Percentiles rank a stretch among this genome's conserved stretches.
Evolutionary conservation across 2,888 invertebrate genomes (phyloP).

Genomic region (Drosophila monieri): DNA sequence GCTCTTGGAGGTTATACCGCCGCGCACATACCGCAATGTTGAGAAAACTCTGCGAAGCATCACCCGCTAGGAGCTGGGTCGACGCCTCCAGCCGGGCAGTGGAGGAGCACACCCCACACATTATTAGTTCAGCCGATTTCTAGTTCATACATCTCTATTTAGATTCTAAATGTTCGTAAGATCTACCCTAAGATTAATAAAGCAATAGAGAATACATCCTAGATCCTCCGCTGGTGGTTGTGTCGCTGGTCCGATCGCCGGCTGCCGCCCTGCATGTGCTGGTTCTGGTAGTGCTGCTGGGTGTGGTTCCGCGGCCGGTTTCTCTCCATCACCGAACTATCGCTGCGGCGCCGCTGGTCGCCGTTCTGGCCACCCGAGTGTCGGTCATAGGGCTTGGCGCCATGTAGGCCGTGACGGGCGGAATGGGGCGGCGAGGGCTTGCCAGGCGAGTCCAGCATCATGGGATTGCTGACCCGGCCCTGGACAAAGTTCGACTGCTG

Average conservation of each 20-base stretch:
- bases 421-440: slow-evolving; percentile 8
- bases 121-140: background rate
- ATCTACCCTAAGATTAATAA: slow-evolving; percentile 11
- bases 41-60: slow-evolving; percentile 89
- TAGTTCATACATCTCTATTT: background rate
- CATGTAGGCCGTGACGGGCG: slow-evolving; percentile 56
- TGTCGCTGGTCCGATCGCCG: slow-evolving; percentile 73
- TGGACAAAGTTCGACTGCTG: slow-evolving; percentile 1
- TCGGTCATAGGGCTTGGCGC: slow-evolving; percentile 57
- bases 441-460: slow-evolving; percentile 29
- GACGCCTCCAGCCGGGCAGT: no score
- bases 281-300: slow-evolving; percentile 41
- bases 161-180: background rate
- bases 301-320: slow-evolving; percentile 49
- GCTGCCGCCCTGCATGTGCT: slow-evolving; percentile 63
- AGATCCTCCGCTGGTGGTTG: slow-evolving; percentile 51
- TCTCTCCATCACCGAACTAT: slow-evolving; percentile 57
- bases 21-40: slow-evolving; percentile 91
- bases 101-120: background rate
- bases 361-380: slow-evolving; percentile 12
- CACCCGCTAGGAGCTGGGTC: slow-evolving; percentile 37
- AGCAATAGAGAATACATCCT: slow-evolving; percentile 4
- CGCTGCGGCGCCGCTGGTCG: slow-evolving; percentile 67
- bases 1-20: slow-evolving; percentile 91
- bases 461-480: slow-evolving; percentile 44